Evolutionary conservation across 1,140 invertebrate genomes (phyloP).

Genomic region (Hypsibius dujardini): DNA sequence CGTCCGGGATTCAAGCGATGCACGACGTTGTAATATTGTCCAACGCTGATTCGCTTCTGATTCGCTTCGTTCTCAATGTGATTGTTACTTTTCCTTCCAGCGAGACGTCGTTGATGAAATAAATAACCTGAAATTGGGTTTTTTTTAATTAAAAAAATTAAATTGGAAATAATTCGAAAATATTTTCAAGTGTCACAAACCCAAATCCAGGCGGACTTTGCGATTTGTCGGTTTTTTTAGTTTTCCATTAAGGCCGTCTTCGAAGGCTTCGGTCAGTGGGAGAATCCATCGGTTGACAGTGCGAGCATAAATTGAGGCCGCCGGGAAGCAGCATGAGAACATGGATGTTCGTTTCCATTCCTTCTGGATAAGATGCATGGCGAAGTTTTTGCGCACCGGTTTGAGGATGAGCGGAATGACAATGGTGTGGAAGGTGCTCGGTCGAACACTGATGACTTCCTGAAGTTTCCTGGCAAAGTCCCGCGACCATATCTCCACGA

Average conservation of each 20-base stretch:
- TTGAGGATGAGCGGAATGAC: background rate
- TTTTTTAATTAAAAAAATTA: no score
- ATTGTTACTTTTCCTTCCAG: no score
- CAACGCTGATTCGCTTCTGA: no score
- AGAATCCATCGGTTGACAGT: background rate
- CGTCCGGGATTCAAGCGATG: no score
- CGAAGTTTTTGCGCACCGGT: background rate
- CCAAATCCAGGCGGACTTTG: background rate
- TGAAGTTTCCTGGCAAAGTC: background rate
- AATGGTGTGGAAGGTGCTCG: constrained; percentile 8
- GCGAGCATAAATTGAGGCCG: background rate
- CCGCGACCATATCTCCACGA: constrained; percentile 9
- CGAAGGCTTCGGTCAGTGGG: background rate
- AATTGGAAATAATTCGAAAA: no score
- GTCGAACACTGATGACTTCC: background rate
- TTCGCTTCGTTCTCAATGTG: no score
- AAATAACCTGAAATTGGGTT: no score
- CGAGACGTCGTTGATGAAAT: no score
- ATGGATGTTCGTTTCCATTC: constrained; percentile 9
- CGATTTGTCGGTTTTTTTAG: background rate
- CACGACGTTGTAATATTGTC: no score
- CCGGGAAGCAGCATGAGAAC: background rate
- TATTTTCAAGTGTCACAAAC: no score
- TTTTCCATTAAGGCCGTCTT: background rate
- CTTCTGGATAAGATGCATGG: background rate